phyloP scores from a whole-genome alignment of 53 echinoderm and acorn worm genomes.

The Stichopus horrens region DNA sequence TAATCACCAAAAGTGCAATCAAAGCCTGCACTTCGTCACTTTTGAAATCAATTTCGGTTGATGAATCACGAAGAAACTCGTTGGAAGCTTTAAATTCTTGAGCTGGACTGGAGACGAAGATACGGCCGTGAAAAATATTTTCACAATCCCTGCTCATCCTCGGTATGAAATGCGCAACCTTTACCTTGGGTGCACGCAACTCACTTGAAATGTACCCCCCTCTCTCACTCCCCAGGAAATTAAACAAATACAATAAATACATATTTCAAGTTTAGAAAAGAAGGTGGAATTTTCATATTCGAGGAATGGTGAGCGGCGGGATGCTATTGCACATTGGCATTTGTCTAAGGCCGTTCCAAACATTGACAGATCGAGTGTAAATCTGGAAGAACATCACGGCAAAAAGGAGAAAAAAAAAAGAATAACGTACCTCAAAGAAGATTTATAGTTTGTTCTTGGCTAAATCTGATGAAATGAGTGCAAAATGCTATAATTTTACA shows the following conservation, averaged over 20 bases:
- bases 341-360: neutral
- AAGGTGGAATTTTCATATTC: neutral
- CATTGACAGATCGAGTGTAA: neutral
- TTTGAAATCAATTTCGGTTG: slow-evolving; percentile 3
- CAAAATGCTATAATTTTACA: too few relatives aligned
- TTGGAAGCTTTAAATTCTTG: neutral
- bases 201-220: neutral
- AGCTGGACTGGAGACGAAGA: neutral
- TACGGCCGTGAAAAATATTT: neutral
- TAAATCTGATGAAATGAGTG: too few relatives aligned
- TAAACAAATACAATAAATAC: neutral
- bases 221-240: too few relatives aligned
- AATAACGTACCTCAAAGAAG: too few relatives aligned
- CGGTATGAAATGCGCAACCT: neutral
- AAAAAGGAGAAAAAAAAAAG: too few relatives aligned
- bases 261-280: neutral
- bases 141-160: neutral
- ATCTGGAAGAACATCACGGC: neutral
- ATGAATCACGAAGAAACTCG: neutral
- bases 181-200: slow-evolving; percentile 1
- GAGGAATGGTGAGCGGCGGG: neutral
- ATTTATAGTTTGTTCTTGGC: too few relatives aligned
- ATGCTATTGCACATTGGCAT: neutral
- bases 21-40: slow-evolving; percentile 7
- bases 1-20: slow-evolving; percentile 15